Evolutionary conservation across 2,888 invertebrate genomes (phyloP).

Genomic region (Gerris lacustris): DNA sequence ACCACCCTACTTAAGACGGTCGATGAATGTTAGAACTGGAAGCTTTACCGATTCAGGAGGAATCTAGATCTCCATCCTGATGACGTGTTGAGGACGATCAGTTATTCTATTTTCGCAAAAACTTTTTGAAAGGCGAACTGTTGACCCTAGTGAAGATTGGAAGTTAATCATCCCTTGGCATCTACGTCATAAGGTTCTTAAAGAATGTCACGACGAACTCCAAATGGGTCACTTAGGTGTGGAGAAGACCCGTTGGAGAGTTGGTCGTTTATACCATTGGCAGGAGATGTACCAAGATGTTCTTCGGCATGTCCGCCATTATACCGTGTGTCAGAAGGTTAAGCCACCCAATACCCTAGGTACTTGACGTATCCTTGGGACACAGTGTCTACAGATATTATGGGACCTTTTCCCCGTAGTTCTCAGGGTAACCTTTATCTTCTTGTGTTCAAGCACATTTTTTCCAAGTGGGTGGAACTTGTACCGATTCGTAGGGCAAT

Average conservation of each 20-base stretch:
- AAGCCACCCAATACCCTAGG: slow-evolving; percentile 13
- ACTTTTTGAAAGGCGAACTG: slow-evolving; percentile 13
- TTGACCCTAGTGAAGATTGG: slow-evolving; percentile 18
- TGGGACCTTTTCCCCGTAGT: slow-evolving; percentile 33
- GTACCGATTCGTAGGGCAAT: slow-evolving; percentile 27
- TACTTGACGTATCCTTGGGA: slow-evolving; percentile 22
- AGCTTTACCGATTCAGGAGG: too few species aligned
- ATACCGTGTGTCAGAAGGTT: neutral
- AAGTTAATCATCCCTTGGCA: slow-evolving; percentile 17
- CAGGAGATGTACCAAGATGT: slow-evolving; percentile 14
- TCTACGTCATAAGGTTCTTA: slow-evolving; percentile 12
- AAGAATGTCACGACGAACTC: slow-evolving; percentile 20
- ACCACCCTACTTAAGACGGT: too few species aligned
- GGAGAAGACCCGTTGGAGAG: slow-evolving; percentile 19
- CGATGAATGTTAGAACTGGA: too few species aligned
- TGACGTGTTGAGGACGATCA: neutral
- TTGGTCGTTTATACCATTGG: slow-evolving; percentile 16
- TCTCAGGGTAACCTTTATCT: slow-evolving; percentile 28
- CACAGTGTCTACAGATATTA: slow-evolving; percentile 29
- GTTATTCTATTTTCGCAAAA: neutral
- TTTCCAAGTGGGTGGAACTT: slow-evolving; percentile 29
- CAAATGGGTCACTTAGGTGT: slow-evolving; percentile 19
- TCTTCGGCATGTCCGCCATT: slow-evolving; percentile 2
- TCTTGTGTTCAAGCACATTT: slow-evolving; percentile 31
- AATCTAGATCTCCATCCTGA: too few species aligned